Conservation (phyloP, 2,888 invertebrate genomes). For the Eupithecia centaureata region DNA sequence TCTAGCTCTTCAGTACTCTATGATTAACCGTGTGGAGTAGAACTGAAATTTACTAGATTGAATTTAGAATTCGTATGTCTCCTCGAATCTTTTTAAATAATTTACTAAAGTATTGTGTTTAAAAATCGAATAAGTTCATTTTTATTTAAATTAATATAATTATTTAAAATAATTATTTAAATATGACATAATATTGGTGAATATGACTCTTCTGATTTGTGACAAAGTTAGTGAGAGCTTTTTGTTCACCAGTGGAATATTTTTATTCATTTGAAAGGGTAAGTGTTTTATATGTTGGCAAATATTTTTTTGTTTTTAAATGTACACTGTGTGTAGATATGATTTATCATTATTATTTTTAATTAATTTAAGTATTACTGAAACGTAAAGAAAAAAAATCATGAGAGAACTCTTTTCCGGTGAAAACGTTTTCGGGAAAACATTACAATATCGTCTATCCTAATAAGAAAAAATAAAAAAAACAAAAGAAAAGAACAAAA, state of each 20-base stretch:
- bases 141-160: constrained; percentile 3
- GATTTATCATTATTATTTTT: no score
- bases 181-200: constrained; percentile 5
- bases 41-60: constrained; percentile 35
- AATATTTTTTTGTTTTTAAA: neutral
- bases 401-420: no score
- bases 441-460: no score
- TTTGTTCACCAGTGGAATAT: constrained; percentile 7
- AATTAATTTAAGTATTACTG: no score
- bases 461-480: no score
- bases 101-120: neutral
- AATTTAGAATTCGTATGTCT: neutral
- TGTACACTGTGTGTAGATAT: no score
- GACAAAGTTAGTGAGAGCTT: constrained; percentile 30
- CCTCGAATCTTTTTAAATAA: neutral
- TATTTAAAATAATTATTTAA: neutral
- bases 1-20: constrained; percentile 52
- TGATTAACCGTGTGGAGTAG: constrained; percentile 43
- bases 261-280: neutral
- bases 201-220: constrained; percentile 32
- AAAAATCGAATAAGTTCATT: neutral
- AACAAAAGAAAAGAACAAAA: no score
- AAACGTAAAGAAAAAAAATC: no score
- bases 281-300: constrained; percentile 8
- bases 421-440: no score